Base-by-base conservation (phyloP, 2,888 invertebrate species). In the Dorcus parallelipipedus region DNA sequence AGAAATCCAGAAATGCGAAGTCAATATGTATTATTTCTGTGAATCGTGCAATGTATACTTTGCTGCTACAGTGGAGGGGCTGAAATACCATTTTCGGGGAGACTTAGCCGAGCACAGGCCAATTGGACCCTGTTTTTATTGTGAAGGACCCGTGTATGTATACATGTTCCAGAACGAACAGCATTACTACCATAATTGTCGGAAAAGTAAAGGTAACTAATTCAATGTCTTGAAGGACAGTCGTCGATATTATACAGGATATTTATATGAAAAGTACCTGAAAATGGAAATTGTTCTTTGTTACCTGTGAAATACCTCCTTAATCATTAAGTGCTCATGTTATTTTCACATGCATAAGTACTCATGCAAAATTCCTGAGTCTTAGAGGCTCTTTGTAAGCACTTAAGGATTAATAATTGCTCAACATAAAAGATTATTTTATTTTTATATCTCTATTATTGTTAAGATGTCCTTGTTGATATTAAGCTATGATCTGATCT, bases 71-170 rank as follows among this genome's bases (percentile, higher is more conserved):
- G 65, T 67, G 33, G 60, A 63, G 38, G 75, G 69, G 20, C 64
- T 77, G 20, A 67, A 68, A 49, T 69, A 64, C 45, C 77, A 77
- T 61, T 77, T 76, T 63, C 71, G 67, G 58, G 67, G 64, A 38
- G 69, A 72, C 51, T 69, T 72, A 52, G 65, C 69, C 17, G 60
- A 64, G 10, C 76, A 77, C 59, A 58, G 59, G 51, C 69, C 72
- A 33, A 66, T 62, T 49, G 73, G 70, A 33, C 68, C 70, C 23
- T 77, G 77, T 64, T 73, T 75, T 63, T 77, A 77, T 63, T 77
- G 77, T 58, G 68, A 69, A 54, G 73, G 71, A 10, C 67, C 69
- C 52, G 75, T 75, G 4, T 76, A 72, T 65, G 70, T 70, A 50
- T 77, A 76, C 64, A 66, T 58, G 47, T 65, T 71, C 58, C 70